Conservation (phyloP, 2,797 vertebrate species). For the Neostethus bicornis region DNA sequence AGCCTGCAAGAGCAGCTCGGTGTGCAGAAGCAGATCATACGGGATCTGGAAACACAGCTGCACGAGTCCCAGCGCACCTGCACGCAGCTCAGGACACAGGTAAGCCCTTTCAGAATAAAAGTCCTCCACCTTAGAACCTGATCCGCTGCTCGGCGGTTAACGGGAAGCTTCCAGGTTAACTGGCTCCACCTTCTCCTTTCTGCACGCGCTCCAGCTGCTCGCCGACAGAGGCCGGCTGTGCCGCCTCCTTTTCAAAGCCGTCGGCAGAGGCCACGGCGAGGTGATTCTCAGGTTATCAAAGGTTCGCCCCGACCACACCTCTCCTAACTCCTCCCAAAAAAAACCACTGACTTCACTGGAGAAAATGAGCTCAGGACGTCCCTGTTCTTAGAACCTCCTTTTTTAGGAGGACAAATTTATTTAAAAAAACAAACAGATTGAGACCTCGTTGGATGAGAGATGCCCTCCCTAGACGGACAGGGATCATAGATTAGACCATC, state of each 20-base stretch:
- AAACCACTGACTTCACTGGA: too few relatives aligned
- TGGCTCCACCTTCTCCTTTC: constrained; percentile 51
- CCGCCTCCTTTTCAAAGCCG: constrained; percentile 64
- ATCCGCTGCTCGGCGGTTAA: too few relatives aligned
- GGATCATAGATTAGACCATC: too few relatives aligned
- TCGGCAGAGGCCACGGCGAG: constrained; percentile 54
- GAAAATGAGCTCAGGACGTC: too few relatives aligned
- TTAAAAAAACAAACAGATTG: too few relatives aligned
- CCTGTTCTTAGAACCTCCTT: too few relatives aligned
- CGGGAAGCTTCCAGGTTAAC: neutral
- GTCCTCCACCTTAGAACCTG: too few relatives aligned
- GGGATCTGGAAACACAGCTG: constrained; percentile 91
- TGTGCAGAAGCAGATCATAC: constrained; percentile 86
- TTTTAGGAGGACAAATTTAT: too few relatives aligned
- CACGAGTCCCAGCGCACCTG: constrained; percentile 86
- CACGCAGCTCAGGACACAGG: constrained; percentile 89
- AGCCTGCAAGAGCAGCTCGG: constrained; percentile 90
- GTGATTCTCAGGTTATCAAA: constrained; percentile 70
- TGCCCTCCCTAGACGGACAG: too few relatives aligned
- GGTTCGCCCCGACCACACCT: constrained; percentile 54
- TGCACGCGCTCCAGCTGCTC: constrained; percentile 59
- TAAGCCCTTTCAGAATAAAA: constrained; percentile 37
- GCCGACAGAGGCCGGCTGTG: constrained; percentile 58
- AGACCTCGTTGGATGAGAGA: too few relatives aligned
- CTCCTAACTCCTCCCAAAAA: neutral